These are phyloP conservation scores for Scaptomyza caliginosa DNA, from an alignment of 2,888 invertebrate genomes.

Conservation along the genomic window DNA sequence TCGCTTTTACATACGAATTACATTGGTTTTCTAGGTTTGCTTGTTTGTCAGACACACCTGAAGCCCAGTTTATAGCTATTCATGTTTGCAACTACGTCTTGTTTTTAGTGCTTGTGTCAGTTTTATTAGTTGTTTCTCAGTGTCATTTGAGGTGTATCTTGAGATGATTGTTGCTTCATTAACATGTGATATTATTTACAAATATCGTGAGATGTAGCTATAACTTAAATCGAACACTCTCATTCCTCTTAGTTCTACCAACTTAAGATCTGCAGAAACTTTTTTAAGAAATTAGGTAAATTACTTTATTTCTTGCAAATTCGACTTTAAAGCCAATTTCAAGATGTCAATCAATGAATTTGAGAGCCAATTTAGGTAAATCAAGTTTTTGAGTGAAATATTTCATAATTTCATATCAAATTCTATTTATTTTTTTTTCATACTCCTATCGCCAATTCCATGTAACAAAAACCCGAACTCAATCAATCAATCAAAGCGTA, in stretches of 20 bases:
- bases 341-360: slow-evolving; percentile 59
- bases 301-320: slow-evolving; percentile 35
- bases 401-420: slow-evolving; percentile 49
- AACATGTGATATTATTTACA: slow-evolving; percentile 23
- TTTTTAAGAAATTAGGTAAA: slow-evolving; percentile 6
- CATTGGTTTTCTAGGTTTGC: slow-evolving; percentile 24
- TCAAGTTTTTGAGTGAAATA: slow-evolving; percentile 32
- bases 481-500: slow-evolving; percentile 71
- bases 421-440: slow-evolving; percentile 24
- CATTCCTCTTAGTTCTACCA: background rate
- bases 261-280: background rate
- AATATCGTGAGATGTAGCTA: background rate
- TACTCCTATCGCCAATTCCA: slow-evolving; percentile 55
- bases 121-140: slow-evolving; percentile 44
- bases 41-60: slow-evolving; percentile 59
- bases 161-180: slow-evolving; percentile 32
- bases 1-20: slow-evolving; percentile 56
- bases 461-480: slow-evolving; percentile 41
- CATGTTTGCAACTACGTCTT: slow-evolving; percentile 32
- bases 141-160: slow-evolving; percentile 40
- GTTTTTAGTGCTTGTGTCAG: slow-evolving; percentile 21
- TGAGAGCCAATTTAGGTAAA: slow-evolving; percentile 41
- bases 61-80: slow-evolving; percentile 4
- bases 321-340: slow-evolving; percentile 28
- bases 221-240: background rate